Evolutionary conservation across 2,113 vertebrate genomes (phyloP).

Genomic region (Enhydra lutris): DNA sequence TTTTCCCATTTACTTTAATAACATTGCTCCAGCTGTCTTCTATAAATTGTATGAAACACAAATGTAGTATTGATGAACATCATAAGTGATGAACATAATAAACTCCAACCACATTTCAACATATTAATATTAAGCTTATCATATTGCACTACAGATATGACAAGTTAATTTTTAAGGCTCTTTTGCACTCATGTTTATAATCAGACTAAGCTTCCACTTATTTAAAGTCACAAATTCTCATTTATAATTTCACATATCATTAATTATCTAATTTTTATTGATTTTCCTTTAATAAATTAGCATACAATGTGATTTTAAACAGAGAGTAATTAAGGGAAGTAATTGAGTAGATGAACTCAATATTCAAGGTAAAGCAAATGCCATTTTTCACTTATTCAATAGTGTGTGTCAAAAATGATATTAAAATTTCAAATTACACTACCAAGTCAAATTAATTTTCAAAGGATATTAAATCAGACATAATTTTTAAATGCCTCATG

Average conservation of each 20-base stretch:
- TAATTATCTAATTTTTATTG: constrained; percentile 52
- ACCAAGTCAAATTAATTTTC: constrained; percentile 30
- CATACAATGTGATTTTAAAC: constrained; percentile 26
- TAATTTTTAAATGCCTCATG: background rate
- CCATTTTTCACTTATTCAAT: constrained; percentile 47
- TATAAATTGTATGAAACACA: background rate
- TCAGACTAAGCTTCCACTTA: constrained; percentile 3
- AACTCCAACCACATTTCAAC: background rate
- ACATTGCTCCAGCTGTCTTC: background rate
- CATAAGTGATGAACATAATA: constrained; percentile 47
- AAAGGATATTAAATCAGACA: background rate
- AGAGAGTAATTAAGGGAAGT: constrained; percentile 46
- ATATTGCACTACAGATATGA: background rate
- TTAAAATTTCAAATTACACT: constrained; percentile 27
- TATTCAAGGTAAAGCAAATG: constrained; percentile 24
- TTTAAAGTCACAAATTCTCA: constrained; percentile 7
- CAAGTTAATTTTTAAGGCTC: constrained; percentile 40
- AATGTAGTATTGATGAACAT: background rate
- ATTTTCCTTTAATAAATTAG: constrained; percentile 64
- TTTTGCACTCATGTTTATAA: constrained; percentile 1
- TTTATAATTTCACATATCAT: constrained; percentile 43
- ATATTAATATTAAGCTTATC: constrained; percentile 21
- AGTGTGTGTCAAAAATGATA: constrained; percentile 26
- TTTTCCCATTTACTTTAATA: background rate
- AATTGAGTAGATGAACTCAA: constrained; percentile 44